Evolutionary conservation across 2,113 vertebrate genomes (phyloP), one percentile per base, ranked within the genome.

Genomic region (Brienomyrus longianalis): DNA sequence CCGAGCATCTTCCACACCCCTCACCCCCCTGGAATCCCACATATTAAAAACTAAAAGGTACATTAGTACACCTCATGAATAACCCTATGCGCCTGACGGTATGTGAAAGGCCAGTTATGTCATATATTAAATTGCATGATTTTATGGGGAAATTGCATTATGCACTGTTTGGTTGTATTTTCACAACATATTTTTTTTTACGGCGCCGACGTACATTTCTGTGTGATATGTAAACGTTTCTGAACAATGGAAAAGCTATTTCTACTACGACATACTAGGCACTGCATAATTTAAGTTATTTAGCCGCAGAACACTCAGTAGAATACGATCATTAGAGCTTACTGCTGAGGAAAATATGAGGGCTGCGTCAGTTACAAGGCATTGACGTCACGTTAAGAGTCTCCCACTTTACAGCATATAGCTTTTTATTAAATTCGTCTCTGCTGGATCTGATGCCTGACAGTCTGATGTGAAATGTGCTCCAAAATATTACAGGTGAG

Each of bases 381-480:
- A 96, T 97, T 99, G 97, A 99, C 98, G 98, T 99, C 98, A 99
- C 96, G 96, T 96, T 96, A 96, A 98, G 97, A 97, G 97, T 98
- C 97, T 97, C 98, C 98, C 97, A 98, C 97, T 98, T 97, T 97
- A 95, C 96, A 97, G 96, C 96, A 97, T 96, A 96, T 94, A 95
- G 96, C 96, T 97, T 94, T 95, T 95, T 96, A 96, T 95, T 96
- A 97, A 96, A 96, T 95, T 95, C 95, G 93, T 96, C 95, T 96
- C 95, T 94, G 95, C 96, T 96, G 89, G 90, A 95, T 90, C 83
- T 87, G 56, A 86, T 91, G 91, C 93, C 90, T 89, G 93, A 90
- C 92, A 91, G 88, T 90, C 92, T 87, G 90, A 83, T 59, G 91
- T 91, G 91, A 92, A 93, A 92, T 92, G 90, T 91, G 83, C 90